Evolutionary conservation across 2,797 vertebrate genomes (phyloP).

Genomic region (Pangasius sanitwongsei): DNA sequence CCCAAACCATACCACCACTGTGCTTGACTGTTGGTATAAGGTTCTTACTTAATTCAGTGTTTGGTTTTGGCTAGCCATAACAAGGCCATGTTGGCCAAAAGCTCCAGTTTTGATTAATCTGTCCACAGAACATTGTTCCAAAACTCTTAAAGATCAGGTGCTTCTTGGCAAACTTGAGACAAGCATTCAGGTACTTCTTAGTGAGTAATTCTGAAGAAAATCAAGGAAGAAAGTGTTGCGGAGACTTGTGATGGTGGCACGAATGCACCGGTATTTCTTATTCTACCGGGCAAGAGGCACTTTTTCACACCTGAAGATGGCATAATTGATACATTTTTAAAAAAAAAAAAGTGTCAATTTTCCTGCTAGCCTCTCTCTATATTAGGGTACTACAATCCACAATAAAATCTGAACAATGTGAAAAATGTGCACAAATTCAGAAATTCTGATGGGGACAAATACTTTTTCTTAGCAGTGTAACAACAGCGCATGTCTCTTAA

Average conservation of each 20-base stretch:
- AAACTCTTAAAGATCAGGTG: background rate
- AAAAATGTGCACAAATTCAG: background rate
- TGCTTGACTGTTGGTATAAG: background rate
- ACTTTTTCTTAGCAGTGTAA: background rate
- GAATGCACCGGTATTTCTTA: background rate
- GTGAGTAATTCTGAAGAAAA: background rate
- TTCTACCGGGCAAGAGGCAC: too few relatives aligned
- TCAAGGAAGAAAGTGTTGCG: background rate
- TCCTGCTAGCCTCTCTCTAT: background rate
- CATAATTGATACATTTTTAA: background rate
- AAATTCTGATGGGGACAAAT: background rate
- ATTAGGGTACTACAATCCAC: background rate
- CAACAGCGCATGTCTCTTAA: background rate
- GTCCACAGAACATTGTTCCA: background rate
- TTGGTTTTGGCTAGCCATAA: conserved; percentile 4
- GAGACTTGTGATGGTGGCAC: background rate
- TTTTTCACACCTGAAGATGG: background rate
- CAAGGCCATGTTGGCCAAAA: background rate
- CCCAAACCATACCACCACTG: background rate
- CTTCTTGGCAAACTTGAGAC: background rate
- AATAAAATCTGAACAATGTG: background rate
- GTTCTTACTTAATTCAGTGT: background rate
- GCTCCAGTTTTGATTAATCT: background rate
- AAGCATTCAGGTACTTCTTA: background rate
- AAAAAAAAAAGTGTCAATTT: background rate